Percentiles rank a stretch among this genome's conserved stretches.
Evolutionary conservation across 2,888 invertebrate species (phyloP).

Genomic region (Cacoxenus indagator): DNA sequence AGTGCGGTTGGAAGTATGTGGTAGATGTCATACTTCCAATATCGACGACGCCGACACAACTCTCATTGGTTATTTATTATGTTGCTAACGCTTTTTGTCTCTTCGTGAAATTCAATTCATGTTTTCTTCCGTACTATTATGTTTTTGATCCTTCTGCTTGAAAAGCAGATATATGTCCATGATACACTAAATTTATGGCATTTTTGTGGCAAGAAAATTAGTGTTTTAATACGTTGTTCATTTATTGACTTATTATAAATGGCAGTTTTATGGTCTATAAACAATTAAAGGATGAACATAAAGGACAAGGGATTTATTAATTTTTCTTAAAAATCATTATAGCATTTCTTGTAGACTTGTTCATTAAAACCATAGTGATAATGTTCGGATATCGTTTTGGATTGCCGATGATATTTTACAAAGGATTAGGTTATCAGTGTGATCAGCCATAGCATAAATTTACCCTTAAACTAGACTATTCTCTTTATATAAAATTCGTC

Average conservation of each 20-base stretch:
- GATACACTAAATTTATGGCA: conserved; percentile 9
- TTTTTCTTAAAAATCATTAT: no score
- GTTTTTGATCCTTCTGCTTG: no score
- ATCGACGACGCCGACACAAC: conserved; percentile 49
- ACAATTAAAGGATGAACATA: no score
- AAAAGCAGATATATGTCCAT: background rate
- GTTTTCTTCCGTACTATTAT: background rate
- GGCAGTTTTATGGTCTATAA: conserved; percentile 24
- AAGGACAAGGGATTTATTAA: no score
- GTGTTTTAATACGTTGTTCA: background rate
- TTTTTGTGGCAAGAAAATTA: conserved; percentile 3
- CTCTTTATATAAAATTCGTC: no score
- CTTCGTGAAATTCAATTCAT: background rate
- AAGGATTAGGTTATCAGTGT: no score
- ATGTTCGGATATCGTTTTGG: no score
- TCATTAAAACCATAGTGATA: no score
- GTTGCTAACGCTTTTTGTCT: background rate
- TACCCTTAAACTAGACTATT: no score
- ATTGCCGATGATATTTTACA: no score
- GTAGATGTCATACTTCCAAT: conserved; percentile 47
- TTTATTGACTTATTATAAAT: conserved; percentile 49
- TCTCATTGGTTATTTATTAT: conserved; percentile 59
- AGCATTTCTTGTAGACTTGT: no score
- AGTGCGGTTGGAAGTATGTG: conserved; percentile 35
- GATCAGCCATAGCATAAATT: no score